A percentile compares a stretch with the other conserved stretches of the same genome.
These are phyloP conservation scores for Cydia splendana DNA, from an alignment of 1,140 invertebrate species.

Conservation along the genomic window DNA sequence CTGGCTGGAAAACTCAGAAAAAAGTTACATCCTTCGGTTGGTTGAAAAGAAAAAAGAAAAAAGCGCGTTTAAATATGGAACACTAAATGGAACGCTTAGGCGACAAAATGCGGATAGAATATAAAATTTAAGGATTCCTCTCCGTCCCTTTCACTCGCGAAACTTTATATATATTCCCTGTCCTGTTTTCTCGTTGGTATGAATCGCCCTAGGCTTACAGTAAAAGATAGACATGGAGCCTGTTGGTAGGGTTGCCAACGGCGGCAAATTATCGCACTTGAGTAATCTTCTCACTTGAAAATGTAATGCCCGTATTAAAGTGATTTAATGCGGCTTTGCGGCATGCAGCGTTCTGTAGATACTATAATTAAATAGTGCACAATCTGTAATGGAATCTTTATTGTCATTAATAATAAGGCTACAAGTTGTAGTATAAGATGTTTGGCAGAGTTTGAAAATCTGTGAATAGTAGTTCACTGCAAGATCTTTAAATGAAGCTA, in stretches of 20 bases:
- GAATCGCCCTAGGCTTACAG: constrained; percentile 77
- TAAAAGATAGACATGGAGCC: constrained; percentile 74
- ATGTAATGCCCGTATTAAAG: constrained; percentile 55
- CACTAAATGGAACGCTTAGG: constrained; percentile 80
- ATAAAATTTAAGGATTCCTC: constrained; percentile 74
- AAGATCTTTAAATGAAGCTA: neutral
- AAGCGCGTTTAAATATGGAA: constrained; percentile 75
- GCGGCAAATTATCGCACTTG: constrained; percentile 56
- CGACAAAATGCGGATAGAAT: constrained; percentile 79
- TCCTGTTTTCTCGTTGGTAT: constrained; percentile 63
- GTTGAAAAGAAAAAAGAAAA: constrained; percentile 69
- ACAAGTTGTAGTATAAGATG: neutral
- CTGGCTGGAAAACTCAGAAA: constrained; percentile 59
- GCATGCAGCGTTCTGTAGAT: constrained; percentile 37
- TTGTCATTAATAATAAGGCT: constrained; percentile 10
- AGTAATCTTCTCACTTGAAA: constrained; percentile 57
- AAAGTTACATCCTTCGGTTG: constrained; percentile 69
- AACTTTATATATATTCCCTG: constrained; percentile 39
- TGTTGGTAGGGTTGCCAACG: constrained; percentile 62
- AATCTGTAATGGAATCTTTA: constrained; percentile 17
- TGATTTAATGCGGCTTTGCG: constrained; percentile 59
- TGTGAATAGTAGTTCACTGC: neutral
- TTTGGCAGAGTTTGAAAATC: neutral
- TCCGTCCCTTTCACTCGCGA: constrained; percentile 54
- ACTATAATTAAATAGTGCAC: constrained; percentile 7